Evolutionary conservation across 2,113 vertebrate genomes (phyloP).

Genomic region (Neodontobutis hainanensis): DNA sequence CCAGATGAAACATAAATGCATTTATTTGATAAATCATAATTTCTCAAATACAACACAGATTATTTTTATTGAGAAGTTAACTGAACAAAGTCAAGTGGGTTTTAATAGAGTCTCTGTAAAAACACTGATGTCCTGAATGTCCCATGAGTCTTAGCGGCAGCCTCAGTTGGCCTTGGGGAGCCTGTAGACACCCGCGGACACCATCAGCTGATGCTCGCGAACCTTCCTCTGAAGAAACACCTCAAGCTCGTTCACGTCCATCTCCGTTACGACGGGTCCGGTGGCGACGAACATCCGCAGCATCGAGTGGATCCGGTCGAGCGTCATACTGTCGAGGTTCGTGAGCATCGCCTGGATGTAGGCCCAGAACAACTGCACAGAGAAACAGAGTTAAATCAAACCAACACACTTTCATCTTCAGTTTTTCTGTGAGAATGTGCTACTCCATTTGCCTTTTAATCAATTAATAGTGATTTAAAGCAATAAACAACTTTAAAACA

Average conservation of each 20-base stretch:
- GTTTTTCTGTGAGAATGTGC: too few species aligned
- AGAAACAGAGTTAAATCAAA: neutral
- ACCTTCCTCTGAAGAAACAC: constrained; percentile 95
- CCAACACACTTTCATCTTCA: too few species aligned
- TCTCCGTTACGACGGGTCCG: constrained; percentile 90
- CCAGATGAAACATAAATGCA: too few species aligned
- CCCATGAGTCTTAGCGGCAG: neutral
- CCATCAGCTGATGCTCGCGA: constrained; percentile 89
- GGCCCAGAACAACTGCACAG: constrained; percentile 93
- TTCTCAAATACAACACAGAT: too few species aligned
- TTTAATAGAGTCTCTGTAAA: too few species aligned
- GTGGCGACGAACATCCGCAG: constrained; percentile 96
- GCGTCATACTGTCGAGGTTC: constrained; percentile 94
- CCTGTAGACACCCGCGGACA: constrained; percentile 56
- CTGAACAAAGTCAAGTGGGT: too few species aligned
- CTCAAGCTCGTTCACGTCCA: constrained; percentile 93
- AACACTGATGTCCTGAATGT: neutral
- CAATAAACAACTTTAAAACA: neutral
- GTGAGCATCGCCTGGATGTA: constrained; percentile 99
- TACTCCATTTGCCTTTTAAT: too few species aligned
- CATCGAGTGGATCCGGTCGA: constrained; percentile 98
- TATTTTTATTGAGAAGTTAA: too few species aligned
- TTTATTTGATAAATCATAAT: too few species aligned
- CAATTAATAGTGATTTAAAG: too few species aligned
- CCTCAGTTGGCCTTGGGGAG: neutral